Evolutionary conservation across 2,797 vertebrate genomes (phyloP).

Genomic region (Myripristis jacobus): DNA sequence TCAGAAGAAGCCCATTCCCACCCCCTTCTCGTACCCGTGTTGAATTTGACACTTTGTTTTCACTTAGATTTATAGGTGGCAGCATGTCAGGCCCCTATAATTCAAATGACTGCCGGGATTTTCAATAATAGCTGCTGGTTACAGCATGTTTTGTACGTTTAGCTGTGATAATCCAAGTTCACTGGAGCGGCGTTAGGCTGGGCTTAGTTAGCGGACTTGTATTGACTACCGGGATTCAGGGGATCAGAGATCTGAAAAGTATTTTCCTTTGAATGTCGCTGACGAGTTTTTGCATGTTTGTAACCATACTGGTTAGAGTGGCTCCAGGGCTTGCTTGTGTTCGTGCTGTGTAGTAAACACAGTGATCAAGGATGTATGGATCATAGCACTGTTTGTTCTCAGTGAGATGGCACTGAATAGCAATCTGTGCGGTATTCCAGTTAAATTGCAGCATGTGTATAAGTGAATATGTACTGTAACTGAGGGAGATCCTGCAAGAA

Average conservation of each 20-base stretch:
- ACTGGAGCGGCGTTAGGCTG: constrained; percentile 33
- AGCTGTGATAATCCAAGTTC: constrained; percentile 62
- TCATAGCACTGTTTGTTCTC: constrained; percentile 52
- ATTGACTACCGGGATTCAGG: constrained; percentile 61
- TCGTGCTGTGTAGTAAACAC: constrained; percentile 46
- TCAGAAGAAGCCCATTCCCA: constrained; percentile 12
- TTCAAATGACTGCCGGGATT: constrained; percentile 53
- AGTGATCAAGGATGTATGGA: constrained; percentile 36
- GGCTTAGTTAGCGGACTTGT: constrained; percentile 51
- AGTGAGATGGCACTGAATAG: constrained; percentile 32
- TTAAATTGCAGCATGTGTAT: constrained; percentile 39
- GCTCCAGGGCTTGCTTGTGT: constrained; percentile 41
- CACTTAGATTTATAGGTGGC: constrained; percentile 60
- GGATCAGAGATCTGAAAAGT: constrained; percentile 66
- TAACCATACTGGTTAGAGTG: constrained; percentile 28
- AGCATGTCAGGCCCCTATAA: constrained; percentile 47
- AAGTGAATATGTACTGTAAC: constrained; percentile 44
- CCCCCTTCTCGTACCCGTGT: constrained; percentile 35
- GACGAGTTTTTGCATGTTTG: constrained; percentile 62
- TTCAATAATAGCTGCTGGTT: constrained; percentile 59
- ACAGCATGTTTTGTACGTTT: constrained; percentile 40
- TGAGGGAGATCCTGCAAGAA: constrained; percentile 30
- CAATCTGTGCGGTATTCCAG: constrained; percentile 31
- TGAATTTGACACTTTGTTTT: constrained; percentile 66
- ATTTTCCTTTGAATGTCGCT: constrained; percentile 54